Evolutionary conservation across 2,113 vertebrate genomes (phyloP).

Genomic region (Poecilia latipinna): DNA sequence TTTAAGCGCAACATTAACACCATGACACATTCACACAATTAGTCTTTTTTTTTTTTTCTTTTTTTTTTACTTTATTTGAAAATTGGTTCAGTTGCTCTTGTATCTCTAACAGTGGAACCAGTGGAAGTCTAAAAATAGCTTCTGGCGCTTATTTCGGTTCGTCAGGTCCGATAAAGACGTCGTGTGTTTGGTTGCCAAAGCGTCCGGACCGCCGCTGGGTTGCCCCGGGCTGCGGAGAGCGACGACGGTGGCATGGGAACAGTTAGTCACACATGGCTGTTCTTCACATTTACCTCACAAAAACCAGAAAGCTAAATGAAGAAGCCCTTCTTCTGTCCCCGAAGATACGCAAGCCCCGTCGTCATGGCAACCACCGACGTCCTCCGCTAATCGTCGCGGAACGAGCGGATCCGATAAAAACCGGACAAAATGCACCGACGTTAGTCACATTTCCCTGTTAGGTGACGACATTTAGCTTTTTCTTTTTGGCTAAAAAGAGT

Average conservation of each 20-base stretch:
- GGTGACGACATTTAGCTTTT: conserved; percentile 28
- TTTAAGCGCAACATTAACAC: background rate
- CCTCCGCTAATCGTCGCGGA: conserved; percentile 20
- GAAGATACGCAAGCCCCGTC: conserved; percentile 26
- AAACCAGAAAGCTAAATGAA: conserved; percentile 11
- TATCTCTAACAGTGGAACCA: conserved; percentile 32
- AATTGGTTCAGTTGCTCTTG: conserved; percentile 19
- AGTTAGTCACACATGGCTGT: conserved; percentile 69
- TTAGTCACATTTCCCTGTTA: conserved; percentile 49
- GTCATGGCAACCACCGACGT: conserved; percentile 13
- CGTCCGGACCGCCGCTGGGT: conserved; percentile 46
- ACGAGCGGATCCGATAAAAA: conserved; percentile 30
- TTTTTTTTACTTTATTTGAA: conserved; percentile 1
- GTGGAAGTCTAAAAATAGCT: conserved; percentile 63
- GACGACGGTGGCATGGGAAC: conserved; percentile 48
- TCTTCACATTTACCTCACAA: conserved; percentile 7
- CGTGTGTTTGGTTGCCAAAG: conserved; percentile 25
- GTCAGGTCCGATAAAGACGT: conserved; percentile 7
- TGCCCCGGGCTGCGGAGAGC: conserved; percentile 58
- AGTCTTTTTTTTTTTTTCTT: background rate
- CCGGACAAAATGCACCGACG: conserved; percentile 53
- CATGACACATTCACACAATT: background rate
- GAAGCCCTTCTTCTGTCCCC: conserved; percentile 4
- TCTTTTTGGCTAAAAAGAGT: conserved; percentile 32
- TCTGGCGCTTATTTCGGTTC: conserved; percentile 37